These are phyloP conservation scores for Erinaceus europaeus DNA, from an alignment of 2,113 vertebrate species.

Conservation along the genomic window DNA sequence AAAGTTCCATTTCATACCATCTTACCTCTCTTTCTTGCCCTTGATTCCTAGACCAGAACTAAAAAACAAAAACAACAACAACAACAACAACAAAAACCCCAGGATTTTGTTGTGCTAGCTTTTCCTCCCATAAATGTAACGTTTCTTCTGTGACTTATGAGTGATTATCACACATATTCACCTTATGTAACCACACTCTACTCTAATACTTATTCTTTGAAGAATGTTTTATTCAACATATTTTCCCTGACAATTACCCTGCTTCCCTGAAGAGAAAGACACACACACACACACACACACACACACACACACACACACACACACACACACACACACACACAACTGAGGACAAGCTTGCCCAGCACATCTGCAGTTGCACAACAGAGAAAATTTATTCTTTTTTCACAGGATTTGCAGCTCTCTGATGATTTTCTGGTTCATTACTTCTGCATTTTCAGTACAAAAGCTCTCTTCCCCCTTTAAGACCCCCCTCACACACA, in stretches of 20 bases:
- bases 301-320: too few relatives aligned
- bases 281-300: too few relatives aligned
- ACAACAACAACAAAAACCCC: too few relatives aligned
- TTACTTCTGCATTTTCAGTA: background rate
- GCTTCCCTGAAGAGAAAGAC: too few relatives aligned
- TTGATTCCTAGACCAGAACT: background rate
- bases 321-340: too few relatives aligned
- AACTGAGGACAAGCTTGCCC: background rate
- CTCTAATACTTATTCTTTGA: background rate
- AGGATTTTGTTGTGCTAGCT: background rate
- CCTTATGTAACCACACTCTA: background rate
- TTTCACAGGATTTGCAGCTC: background rate
- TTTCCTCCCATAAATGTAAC: background rate
- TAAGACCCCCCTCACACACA: background rate
- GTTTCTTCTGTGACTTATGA: background rate
- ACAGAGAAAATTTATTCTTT: background rate
- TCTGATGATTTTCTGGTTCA: conserved; percentile 6
- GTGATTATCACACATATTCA: background rate
- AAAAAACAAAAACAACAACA: too few relatives aligned
- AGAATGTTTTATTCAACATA: background rate
- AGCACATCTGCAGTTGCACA: background rate
- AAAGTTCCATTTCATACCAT: background rate
- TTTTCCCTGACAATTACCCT: background rate
- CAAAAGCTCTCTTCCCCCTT: background rate
- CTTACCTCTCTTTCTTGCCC: background rate